A percentile compares a stretch with the other conserved stretches of the same genome.
phyloP scores from a whole-genome alignment of 2,888 invertebrate species.

The Luffia ferchaultella region DNA sequence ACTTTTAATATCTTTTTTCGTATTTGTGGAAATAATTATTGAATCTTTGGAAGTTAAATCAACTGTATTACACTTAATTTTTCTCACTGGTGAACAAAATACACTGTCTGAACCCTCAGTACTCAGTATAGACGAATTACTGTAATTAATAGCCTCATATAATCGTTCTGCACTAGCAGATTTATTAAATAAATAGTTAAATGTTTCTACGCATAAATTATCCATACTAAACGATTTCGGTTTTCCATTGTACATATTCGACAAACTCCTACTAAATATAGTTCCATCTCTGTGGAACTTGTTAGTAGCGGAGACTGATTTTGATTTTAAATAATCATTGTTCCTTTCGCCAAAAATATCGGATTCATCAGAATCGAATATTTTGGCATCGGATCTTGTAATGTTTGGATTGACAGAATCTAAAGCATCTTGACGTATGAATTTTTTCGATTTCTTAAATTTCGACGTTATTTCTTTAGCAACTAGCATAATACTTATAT shows the following conservation, averaged over 20 bases:
- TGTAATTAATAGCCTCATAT: conserved; percentile 24
- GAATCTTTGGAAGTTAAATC: not conserved
- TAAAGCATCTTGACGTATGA: conserved; percentile 41
- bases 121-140: conserved; percentile 32
- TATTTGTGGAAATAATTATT: conserved; percentile 7
- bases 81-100: conserved; percentile 18
- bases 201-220: conserved; percentile 35
- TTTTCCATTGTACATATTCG: conserved; percentile 45
- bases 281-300: conserved; percentile 25
- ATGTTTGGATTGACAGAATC: conserved; percentile 27
- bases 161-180: conserved; percentile 49
- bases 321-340: conserved; percentile 20
- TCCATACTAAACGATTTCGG: conserved; percentile 52
- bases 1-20: not conserved
- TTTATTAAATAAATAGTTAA: conserved; percentile 39
- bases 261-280: conserved; percentile 34
- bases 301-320: conserved; percentile 29
- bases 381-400: conserved; percentile 13
- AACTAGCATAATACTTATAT: conserved; percentile 17
- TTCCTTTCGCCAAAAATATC: conserved; percentile 13
- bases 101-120: conserved; percentile 46
- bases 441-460: conserved; percentile 21
- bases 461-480: conserved; percentile 26
- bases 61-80: not conserved
- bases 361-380: not conserved